Evolutionary conservation across 2,888 invertebrate genomes (phyloP), one percentile per base, ranked within the genome.

Genomic region (Oxyteleia sp.): DNA sequence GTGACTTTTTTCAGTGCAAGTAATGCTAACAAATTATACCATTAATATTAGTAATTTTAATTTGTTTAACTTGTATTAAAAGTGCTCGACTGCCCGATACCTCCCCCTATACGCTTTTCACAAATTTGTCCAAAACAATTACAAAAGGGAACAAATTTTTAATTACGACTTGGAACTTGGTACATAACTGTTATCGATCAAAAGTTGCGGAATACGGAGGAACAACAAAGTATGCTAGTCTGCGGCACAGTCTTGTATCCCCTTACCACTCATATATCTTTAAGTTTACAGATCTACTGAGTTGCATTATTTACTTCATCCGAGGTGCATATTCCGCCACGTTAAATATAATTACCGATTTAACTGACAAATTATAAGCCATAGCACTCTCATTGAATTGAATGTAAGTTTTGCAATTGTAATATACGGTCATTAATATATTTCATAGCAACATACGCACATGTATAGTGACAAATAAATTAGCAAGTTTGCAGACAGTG

Each of bases 291-390:
- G 35, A 78, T 78, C 47, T 16, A 20, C 38, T n/a, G 45, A 57
- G 47, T 51, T 68, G 32, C 59, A 68, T 66, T 71, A 71, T 79
- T 79, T 47, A 71, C 55, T 41, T 35, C 29, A 53, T 63, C 59
- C 51, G 53, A 43, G 57, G 45, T 74, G 26, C 57, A 72, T 64
- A 41, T 76, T 75, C 64, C 20, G 84, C 47, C 66, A 83, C 81
- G 23, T 83, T 82, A 84, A 87, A 85, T 85, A 88, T 87, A 88
- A 88, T 86, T 85, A 87, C 83, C 84, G 81, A 72, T 80, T 84
- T 86, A 68, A 72, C 75, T 81, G 82, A 82, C 84, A 85, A 85
- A 86, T 86, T 86, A 55, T 64, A 66, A 49, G 35, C 57, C 41
- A 57, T 55, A 53, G 47, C 66, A 26, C 45, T 45, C 57, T n/a